These are phyloP conservation scores for Cryptoprocta ferox DNA, from an alignment of 2,797 vertebrate genomes.

Conservation along the genomic window DNA sequence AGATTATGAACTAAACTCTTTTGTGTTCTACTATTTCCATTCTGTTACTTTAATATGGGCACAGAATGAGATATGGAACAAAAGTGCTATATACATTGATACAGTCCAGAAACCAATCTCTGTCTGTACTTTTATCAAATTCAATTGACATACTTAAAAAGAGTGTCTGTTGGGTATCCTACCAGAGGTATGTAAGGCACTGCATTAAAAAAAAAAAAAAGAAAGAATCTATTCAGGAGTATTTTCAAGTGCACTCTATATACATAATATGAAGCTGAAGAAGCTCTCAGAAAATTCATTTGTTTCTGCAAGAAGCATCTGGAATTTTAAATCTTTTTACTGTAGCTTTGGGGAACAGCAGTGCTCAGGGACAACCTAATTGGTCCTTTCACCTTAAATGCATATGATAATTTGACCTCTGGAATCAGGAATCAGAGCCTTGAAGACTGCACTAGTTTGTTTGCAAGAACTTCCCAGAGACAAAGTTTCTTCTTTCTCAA, in stretches of 20 bases:
- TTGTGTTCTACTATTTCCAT: neutral
- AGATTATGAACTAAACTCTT: neutral
- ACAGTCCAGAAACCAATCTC: neutral
- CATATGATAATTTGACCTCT: neutral
- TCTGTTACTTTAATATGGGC: neutral
- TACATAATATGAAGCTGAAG: constrained; percentile 69
- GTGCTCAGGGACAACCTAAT: neutral
- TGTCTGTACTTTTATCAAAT: constrained; percentile 47
- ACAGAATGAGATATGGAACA: neutral
- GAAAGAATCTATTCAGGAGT: constrained; percentile 52
- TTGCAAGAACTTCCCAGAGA: neutral
- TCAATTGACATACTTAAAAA: constrained; percentile 47
- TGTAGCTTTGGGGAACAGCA: neutral
- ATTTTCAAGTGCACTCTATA: constrained; percentile 34
- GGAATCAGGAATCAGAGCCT: neutral
- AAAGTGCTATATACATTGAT: neutral
- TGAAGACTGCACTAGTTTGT: neutral
- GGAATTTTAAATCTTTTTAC: constrained; percentile 60
- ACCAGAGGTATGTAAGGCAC: neutral
- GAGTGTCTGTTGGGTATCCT: neutral
- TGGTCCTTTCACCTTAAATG: constrained; percentile 21
- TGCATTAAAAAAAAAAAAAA: neutral
- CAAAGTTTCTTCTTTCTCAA: neutral
- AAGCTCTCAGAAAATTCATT: constrained; percentile 67
- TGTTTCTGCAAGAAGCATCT: constrained; percentile 56